Evolutionary conservation across 2,888 invertebrate species (phyloP), one percentile per base, ranked within the genome.

Genomic region (Metacarcinus magister): DNA sequence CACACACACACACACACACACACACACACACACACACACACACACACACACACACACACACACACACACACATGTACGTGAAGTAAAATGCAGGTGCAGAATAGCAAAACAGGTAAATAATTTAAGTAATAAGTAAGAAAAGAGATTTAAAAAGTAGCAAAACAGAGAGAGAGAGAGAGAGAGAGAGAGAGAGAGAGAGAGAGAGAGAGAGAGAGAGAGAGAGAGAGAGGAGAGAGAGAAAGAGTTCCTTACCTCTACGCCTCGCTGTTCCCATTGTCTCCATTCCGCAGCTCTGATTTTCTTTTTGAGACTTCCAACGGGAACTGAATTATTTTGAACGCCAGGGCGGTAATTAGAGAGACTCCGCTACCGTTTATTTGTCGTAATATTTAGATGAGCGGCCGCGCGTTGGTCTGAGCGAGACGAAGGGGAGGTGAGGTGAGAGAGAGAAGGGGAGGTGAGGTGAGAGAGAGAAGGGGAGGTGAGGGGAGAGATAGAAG

Each of bases 151-250:
- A 90, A 91, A 23, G 28, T n/a, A 13, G 7, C 4, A 32, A 92
- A 54, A 92, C 10, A 46, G 28, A 46, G n/a, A 19, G 46, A 91
- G 44, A 23, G 43, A 91, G 39, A 44, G 19, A 0, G 8, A 43
- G 19, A 23, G 28, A n/a, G 23, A 48, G 23, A 92, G 92, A 48
- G 48, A 92, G 92, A 48, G 48, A 48, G 92, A 92, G 28, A 46
- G 48, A 28, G 48, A 46, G 48, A 46, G 92, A 46, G 92, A 46
- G 92, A 92, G 92, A 92, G 92, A 46, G 92, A 92, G 92, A 92
- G 91, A 92, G 92, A 92, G n/a, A 48, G n/a, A 48, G n/a, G 48
- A 92, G 46, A 46, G 48, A 92, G 48, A 48, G 28, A 92, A 7
- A 28, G n/a, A 32, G 60, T 16, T 48, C 46, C 92, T 54, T n/a